Evolutionary conservation across 1,140 invertebrate genomes (phyloP).

Genomic region (Bombus soroeensis): DNA sequence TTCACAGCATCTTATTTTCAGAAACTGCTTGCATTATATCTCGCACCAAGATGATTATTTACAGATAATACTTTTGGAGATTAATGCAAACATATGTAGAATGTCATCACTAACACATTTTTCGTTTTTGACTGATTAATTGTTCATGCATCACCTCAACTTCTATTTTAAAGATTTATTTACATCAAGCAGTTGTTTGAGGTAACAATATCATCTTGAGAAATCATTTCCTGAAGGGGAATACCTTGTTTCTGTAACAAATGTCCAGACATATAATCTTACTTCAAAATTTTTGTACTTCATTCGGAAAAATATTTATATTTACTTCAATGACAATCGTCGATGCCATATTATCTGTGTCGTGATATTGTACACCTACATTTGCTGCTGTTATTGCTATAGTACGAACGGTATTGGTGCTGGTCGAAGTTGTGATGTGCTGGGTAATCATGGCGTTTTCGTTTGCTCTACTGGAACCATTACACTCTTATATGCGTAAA

Average conservation of each 20-base stretch:
- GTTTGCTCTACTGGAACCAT: slow-evolving; percentile 66
- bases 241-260: slow-evolving; percentile 66
- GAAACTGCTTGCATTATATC: slow-evolving; percentile 23
- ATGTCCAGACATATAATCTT: slow-evolving; percentile 16
- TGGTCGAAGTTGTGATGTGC: slow-evolving; percentile 70
- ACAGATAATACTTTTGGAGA: slow-evolving; percentile 30
- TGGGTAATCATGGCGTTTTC: slow-evolving; percentile 68
- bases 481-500: slow-evolving; percentile 66
- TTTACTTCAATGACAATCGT: slow-evolving; percentile 77
- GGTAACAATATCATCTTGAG: slow-evolving; percentile 70
- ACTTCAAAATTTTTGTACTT: background rate
- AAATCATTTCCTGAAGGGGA: slow-evolving; percentile 73
- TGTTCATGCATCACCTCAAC: background rate
- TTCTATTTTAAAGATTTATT: slow-evolving; percentile 41
- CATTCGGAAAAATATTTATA: slow-evolving; percentile 14
- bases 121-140: background rate
- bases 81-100: slow-evolving; percentile 25
- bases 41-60: slow-evolving; percentile 45
- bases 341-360: slow-evolving; percentile 74
- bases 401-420: slow-evolving; percentile 71
- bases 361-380: slow-evolving; percentile 72
- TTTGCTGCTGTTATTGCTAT: slow-evolving; percentile 72
- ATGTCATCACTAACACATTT: slow-evolving; percentile 47
- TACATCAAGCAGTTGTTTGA: slow-evolving; percentile 63
- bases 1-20: background rate